Evolutionary conservation across 2,797 vertebrate genomes (phyloP).

Genomic region (Arvicola amphibius): DNA sequence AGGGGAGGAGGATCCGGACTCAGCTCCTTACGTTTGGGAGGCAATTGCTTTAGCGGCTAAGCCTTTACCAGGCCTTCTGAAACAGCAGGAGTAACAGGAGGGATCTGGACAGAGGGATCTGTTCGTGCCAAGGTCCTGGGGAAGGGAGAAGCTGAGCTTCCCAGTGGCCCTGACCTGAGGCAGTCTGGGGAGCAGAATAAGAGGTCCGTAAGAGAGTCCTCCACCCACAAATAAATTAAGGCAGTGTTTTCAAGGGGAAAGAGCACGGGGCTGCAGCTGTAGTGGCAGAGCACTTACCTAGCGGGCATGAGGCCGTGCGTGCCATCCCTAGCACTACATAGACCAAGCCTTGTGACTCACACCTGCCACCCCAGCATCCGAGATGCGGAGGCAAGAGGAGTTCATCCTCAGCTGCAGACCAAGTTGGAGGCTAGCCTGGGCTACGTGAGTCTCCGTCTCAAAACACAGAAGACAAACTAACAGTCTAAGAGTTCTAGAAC

Average conservation of each 20-base stretch:
- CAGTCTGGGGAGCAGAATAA: neutral
- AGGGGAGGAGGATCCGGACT: neutral
- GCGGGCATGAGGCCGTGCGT: neutral
- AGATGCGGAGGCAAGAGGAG: neutral
- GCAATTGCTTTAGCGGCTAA: neutral
- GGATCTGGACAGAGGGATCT: neutral
- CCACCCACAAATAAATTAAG: neutral
- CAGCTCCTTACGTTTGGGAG: neutral
- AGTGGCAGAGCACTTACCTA: neutral
- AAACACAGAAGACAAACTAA: neutral
- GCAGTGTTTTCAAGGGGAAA: neutral
- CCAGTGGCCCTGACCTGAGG: neutral
- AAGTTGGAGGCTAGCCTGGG: neutral
- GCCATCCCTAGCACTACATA: neutral
- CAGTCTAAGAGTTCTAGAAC: neutral
- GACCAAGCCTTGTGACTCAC: neutral
- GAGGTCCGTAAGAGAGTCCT: neutral
- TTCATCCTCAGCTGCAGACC: neutral
- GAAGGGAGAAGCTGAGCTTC: neutral
- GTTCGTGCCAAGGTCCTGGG: neutral
- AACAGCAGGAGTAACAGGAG: neutral
- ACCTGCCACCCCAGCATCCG: too few relatives aligned
- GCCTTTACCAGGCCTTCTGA: too few relatives aligned
- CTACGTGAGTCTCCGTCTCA: neutral
- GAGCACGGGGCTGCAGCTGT: neutral